Evolutionary conservation across 2,113 vertebrate species (phyloP), one percentile per base, ranked within the genome.

Genomic region (Syrrhaptes paradoxus): DNA sequence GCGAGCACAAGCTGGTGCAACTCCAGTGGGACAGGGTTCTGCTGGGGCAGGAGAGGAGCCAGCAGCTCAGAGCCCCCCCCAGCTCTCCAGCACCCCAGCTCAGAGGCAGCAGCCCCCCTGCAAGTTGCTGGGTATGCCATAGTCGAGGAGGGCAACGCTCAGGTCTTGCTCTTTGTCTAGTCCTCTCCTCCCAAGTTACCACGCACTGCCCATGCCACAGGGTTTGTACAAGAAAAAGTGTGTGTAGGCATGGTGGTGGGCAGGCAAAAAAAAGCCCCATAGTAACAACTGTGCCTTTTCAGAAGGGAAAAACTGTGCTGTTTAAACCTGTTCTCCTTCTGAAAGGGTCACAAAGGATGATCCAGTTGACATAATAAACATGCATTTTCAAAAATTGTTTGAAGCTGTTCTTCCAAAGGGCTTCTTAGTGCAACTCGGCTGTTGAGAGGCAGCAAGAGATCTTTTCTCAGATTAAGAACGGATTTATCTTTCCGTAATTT

Each of bases 81-180:
- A 2, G n/a, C n/a, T 13, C 1, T 9, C 4, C 20, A 14, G 46
- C 29, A 38, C 12, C 21, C 0, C 0, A 5, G 6, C 36, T 46
- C 2, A 0, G n/a, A 16, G 29, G 4, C 17, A n/a, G 36, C 31
- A 55, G 32, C 36, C 29, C 19, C 0, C 1, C 4, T 8, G 26
- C 18, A 20, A 21, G 31, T 75, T 31, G n/a, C 13, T 1, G 1
- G 16, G 31, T 10, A 62, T 31, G 51, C 9, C 43, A 19, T 0
- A 36, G 3, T 4, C 3, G 2, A 52, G 26, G 36, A 82, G 65
- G 31, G 5, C 5, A 59, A 22, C 1, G 0, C 24, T 24, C 52
- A 3, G 32, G 5, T 13, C 63, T 49, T 31, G 18, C 49, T 61
- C 49, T 29, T 62, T 12, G 14, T 36, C 54, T 6, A 9, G 17